Conservation (phyloP, 2,113 vertebrate genomes). For the Zeus faber region DNA sequence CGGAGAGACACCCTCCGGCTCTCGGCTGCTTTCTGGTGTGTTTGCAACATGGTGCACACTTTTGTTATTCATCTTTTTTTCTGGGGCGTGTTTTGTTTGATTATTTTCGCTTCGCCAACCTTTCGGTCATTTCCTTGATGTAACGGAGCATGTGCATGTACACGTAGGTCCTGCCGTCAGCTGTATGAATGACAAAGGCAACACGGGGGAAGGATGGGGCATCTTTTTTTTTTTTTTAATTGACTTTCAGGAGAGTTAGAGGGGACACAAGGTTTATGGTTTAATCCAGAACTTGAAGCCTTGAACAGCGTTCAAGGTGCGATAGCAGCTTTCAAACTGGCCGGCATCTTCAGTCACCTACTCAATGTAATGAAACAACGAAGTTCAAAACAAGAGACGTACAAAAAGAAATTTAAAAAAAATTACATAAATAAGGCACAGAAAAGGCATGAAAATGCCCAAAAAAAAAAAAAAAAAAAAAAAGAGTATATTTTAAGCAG, state of each 20-base stretch:
- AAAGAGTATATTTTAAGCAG: neutral
- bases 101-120: no score
- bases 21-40: slow-evolving; percentile 54
- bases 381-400: slow-evolving; percentile 8
- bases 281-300: neutral
- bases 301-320: neutral
- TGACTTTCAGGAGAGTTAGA: slow-evolving; percentile 34
- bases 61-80: slow-evolving; percentile 12
- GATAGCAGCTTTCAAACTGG: no score
- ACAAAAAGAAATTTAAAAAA: neutral
- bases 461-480: slow-evolving; percentile 10
- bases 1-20: slow-evolving; percentile 42
- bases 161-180: no score
- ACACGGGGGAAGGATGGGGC: slow-evolving; percentile 15
- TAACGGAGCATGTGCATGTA: no score
- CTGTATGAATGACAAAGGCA: no score
- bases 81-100: no score
- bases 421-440: slow-evolving; percentile 38
- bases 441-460: slow-evolving; percentile 5
- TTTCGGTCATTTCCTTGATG: no score
- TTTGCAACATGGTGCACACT: slow-evolving; percentile 53
- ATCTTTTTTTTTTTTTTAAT: slow-evolving; percentile 45
- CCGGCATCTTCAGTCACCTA: slow-evolving; percentile 3
- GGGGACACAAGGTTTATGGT: slow-evolving; percentile 32
- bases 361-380: slow-evolving; percentile 8